Base-by-base conservation (phyloP, 1,140 invertebrate species). In the Meteorus sp. region DNA sequence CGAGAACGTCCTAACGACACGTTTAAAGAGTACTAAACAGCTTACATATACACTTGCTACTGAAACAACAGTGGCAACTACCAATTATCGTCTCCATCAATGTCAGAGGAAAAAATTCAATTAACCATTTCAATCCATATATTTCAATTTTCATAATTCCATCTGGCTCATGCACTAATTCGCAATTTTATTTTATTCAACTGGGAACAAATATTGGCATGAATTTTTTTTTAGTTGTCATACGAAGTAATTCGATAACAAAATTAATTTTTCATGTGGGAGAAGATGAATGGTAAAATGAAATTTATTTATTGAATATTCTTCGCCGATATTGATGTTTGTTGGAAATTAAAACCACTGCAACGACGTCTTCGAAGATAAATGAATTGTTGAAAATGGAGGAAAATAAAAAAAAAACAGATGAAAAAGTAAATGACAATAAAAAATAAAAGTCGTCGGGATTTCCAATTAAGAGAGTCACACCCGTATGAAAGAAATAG, bases 91-190 rank as follows among this genome's bases (percentile, higher is more conserved):
- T 55, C 55, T 62, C 60, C 33, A 62, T 58, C 55, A 62, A 58
- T 22, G 56, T 62, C 60, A 43, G n/a, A n/a, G n/a, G n/a, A n/a
- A 62, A 62, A 53, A 56, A 53, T 57, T 61, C 60, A 61, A 61
- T 61, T 37, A 37, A 61, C 29, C 31, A 15, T 27, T 15, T 55
- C 39, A n/a, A n/a, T n/a, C 29, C 29, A 11, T 33, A 33, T 33
- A 33, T 33, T 33, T 33, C 29, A 33, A 6, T 11, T 6, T 11
- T 33, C 6, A 33, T 6, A 11, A 11, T 33, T 7, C n/a, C 11
- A 7, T 33, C 11, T 33, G 29, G 29, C 29, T 33, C 11, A 6
- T 33, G 29, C 6, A 33, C 11, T 11, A 33, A 33, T 11, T 33
- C 11, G 6, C 11, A 33, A 33, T 33, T 33, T 6, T n/a, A n/a